Evolutionary conservation across 2,888 invertebrate species (phyloP).

Genomic region (Epistrophella euchroma): DNA sequence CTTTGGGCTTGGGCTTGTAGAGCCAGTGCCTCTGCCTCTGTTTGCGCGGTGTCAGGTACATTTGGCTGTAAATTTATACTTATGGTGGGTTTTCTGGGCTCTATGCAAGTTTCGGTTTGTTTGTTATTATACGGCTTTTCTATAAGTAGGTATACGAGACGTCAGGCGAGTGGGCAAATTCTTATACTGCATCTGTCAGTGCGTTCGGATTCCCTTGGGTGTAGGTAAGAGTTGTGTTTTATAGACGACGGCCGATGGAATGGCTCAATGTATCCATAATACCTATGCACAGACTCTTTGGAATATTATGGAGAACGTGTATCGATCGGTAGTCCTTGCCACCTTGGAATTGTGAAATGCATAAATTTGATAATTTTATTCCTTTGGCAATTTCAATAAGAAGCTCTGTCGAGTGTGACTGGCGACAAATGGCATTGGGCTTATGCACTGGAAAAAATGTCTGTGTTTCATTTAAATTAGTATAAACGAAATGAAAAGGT

Average conservation of each 20-base stretch:
- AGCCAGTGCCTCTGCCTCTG: conserved; percentile 46
- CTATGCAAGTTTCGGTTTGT: conserved; percentile 34
- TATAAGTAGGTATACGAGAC: not conserved
- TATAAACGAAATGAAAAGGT: not conserved
- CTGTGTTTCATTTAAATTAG: not conserved
- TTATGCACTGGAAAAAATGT: conserved; percentile 44
- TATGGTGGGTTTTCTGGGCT: conserved; percentile 66
- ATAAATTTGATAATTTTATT: conserved; percentile 72
- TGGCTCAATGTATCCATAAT: conserved; percentile 13
- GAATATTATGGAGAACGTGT: conserved; percentile 36
- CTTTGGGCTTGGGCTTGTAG: conserved; percentile 1
- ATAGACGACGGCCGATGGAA: conserved; percentile 19
- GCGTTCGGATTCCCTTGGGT: conserved; percentile 47
- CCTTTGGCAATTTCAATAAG: conserved; percentile 66
- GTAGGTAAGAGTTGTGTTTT: conserved; percentile 24
- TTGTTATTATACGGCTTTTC: not conserved
- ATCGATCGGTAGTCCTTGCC: conserved; percentile 72
- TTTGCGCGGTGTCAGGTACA: conserved; percentile 68
- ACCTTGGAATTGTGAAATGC: conserved; percentile 71
- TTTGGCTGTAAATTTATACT: conserved; percentile 74
- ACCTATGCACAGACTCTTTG: conserved; percentile 1
- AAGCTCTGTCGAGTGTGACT: conserved; percentile 59
- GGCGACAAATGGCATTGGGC: conserved; percentile 57
- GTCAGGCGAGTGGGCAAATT: conserved; percentile 66
- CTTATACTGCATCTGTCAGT: conserved; percentile 57